Conservation (phyloP, 35 echinoderm and acorn worm genomes). For the Ophioderma brevispina region DNA sequence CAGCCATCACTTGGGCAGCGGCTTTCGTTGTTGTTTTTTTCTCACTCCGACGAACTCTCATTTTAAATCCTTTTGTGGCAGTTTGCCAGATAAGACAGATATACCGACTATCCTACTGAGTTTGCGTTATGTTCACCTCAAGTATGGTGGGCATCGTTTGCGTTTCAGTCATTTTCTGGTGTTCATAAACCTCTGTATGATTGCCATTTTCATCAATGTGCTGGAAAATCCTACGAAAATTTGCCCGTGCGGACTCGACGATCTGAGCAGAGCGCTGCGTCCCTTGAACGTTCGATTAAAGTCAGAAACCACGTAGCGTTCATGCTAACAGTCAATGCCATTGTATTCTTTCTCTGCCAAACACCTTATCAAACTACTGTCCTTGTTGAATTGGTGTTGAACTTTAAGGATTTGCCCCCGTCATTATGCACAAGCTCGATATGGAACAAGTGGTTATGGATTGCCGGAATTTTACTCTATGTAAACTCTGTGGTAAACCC, state of each 20-base stretch:
- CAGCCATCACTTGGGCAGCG: conserved; percentile 27
- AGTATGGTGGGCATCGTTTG: neutral
- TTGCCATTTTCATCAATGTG: conserved; percentile 42
- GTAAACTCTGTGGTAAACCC: conserved; percentile 64
- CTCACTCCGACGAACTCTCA: conserved; percentile 32
- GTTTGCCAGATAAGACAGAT: neutral
- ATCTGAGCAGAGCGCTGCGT: neutral
- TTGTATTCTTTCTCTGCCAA: conserved; percentile 42
- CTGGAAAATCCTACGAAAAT: conserved; percentile 44
- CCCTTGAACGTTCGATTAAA: conserved; percentile 2
- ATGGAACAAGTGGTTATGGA: neutral
- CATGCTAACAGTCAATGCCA: conserved; percentile 58
- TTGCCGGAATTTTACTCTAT: conserved; percentile 39
- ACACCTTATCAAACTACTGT: conserved; percentile 37
- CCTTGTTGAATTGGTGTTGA: neutral
- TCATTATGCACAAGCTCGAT: neutral
- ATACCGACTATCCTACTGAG: neutral
- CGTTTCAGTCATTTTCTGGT: conserved; percentile 23
- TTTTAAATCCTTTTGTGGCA: neutral
- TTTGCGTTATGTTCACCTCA: conserved; percentile 23
- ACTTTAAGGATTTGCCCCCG: neutral
- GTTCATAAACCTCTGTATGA: conserved; percentile 46
- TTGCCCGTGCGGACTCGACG: neutral
- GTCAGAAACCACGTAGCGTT: conserved; percentile 13
- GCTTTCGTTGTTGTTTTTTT: conserved; percentile 13